These are phyloP conservation scores for Zapornia atra DNA, from an alignment of 2,113 vertebrate species.

Conservation along the genomic window DNA sequence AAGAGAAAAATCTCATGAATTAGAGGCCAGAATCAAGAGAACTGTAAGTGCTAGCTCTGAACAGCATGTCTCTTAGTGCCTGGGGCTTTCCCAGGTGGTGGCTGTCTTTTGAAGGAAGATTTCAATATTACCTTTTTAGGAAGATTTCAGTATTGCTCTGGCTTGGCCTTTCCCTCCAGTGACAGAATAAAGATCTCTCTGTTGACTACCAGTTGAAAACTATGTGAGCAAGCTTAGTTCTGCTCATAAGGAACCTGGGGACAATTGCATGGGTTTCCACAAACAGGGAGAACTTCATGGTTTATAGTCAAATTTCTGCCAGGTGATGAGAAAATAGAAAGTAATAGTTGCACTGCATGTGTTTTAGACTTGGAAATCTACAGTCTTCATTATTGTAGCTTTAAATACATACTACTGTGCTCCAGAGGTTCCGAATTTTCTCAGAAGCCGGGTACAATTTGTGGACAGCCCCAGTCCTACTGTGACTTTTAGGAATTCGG, in stretches of 20 bases:
- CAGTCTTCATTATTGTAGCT: neutral
- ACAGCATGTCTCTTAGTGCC: neutral
- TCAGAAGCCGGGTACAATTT: neutral
- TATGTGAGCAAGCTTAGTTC: neutral
- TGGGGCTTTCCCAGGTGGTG: neutral
- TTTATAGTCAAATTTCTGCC: neutral
- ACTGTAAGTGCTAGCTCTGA: neutral
- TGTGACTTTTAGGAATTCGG: slow-evolving; percentile 26
- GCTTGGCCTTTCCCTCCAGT: neutral
- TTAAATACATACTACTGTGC: neutral
- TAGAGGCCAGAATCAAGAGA: neutral
- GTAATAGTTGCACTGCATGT: neutral
- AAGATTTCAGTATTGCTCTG: neutral
- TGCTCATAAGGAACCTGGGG: neutral
- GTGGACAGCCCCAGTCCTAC: neutral
- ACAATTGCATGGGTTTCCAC: neutral
- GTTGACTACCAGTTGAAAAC: neutral
- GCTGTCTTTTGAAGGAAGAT: neutral
- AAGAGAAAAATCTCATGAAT: neutral
- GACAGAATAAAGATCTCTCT: neutral
- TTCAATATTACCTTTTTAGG: neutral
- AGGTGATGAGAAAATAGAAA: neutral
- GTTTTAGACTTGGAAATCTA: neutral
- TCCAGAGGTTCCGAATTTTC: neutral
- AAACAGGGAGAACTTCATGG: neutral